Base-by-base conservation (phyloP, 2,797 vertebrate species). In the Pitangus sulphuratus region DNA sequence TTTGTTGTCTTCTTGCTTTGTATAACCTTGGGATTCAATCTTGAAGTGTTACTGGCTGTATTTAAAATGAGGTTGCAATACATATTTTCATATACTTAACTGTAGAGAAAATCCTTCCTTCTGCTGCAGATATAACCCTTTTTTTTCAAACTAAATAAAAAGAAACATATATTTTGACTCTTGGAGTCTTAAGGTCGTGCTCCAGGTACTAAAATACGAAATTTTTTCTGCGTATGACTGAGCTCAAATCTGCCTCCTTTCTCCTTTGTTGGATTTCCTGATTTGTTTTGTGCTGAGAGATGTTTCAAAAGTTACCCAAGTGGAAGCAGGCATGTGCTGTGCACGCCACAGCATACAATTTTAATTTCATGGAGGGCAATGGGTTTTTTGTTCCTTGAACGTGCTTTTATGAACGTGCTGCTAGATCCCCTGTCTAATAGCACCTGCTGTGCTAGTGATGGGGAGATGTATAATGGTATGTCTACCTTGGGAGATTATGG, bases 361-460 rank as follows among this genome's bases (percentile, higher is more conserved):
- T 95, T 94, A 91, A 95, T 96, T 93, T 96, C 84, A 87, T 83
- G 78, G 80, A 33, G 79, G 93, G 65, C 93, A 77, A 5, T 62
- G 76, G 1, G 26, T 91, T 85, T 85, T 84, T 90, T 94, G 77
- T 93, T 96, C 87, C 91, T 93, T 84, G 80, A 51, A 51, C 50
- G 8, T 51, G 50, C 91, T 96, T 97, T 94, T 93, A 84, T 82
- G 89, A 94, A 12, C 92, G 47, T 90, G 80, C 92, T 95, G 87
- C 80, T 95, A 90, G 89, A 93, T 93, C 76, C 69, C 76, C 79
- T 70, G 48, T 89, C 89, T 89, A 87, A 93, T 57, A 83, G 85
- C 84, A 84, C 89, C 76, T 84, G 89, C 92, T 95, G 95, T 94
- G 90, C 79, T 91, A 94, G 91, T 95, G 87, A 93, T 93, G 82